Evolutionary conservation across 1,140 invertebrate species (phyloP).

Genomic region (Odontomachus brunneus): DNA sequence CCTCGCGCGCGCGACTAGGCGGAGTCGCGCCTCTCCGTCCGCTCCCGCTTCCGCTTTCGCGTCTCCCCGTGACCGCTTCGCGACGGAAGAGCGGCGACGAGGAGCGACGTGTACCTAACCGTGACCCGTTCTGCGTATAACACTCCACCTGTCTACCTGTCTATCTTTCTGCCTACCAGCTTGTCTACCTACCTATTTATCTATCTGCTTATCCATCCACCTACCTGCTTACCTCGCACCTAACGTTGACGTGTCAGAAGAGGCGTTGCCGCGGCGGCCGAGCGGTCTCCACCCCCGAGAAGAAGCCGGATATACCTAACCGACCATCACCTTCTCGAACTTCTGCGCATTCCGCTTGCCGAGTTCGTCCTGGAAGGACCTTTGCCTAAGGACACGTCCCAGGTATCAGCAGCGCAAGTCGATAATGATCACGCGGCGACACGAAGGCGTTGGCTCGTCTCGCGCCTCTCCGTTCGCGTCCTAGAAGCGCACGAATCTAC

Average conservation of each 20-base stretch:
- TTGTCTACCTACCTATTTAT: not conserved
- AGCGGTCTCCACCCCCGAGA: slow-evolving; percentile 45
- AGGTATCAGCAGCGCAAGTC: slow-evolving; percentile 39
- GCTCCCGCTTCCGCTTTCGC: slow-evolving; percentile 50
- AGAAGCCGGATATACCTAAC: slow-evolving; percentile 27
- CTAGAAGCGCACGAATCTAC: no score
- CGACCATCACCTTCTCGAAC: not conserved
- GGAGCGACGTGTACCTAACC: slow-evolving; percentile 41
- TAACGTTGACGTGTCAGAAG: slow-evolving; percentile 57
- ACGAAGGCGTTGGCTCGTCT: slow-evolving; percentile 55
- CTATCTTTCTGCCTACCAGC: not conserved
- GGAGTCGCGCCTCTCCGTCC: slow-evolving; percentile 56
- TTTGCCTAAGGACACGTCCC: slow-evolving; percentile 23
- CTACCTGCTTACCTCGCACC: slow-evolving; percentile 35
- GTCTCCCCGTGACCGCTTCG: slow-evolving; percentile 47
- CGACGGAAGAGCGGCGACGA: slow-evolving; percentile 30
- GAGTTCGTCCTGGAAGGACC: slow-evolving; percentile 2
- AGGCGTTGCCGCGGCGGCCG: slow-evolving; percentile 50
- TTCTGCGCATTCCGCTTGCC: not conserved
- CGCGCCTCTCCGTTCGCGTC: slow-evolving; percentile 20
- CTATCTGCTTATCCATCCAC: not conserved
- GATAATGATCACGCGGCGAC: slow-evolving; percentile 37
- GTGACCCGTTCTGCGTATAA: slow-evolving; percentile 18
- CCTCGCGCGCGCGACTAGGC: slow-evolving; percentile 64
- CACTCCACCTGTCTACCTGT: not conserved